Percentiles rank a stretch among this genome's conserved stretches.
Evolutionary conservation across 1,140 invertebrate species (phyloP).

Genomic region (Habropoda laboriosa): DNA sequence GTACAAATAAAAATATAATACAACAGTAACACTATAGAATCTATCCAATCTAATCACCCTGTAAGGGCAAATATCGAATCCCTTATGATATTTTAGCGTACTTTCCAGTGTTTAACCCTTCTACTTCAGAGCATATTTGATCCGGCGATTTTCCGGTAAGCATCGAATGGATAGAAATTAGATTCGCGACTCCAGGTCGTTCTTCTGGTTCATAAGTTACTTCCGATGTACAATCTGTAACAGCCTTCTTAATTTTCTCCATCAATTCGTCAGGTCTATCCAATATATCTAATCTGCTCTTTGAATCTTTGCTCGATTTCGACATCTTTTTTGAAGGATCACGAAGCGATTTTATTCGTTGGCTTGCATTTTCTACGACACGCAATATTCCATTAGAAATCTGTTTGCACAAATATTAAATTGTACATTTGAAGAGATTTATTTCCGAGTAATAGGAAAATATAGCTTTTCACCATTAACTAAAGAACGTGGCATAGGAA

Average conservation of each 20-base stretch:
- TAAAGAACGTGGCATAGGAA: slow-evolving; percentile 88
- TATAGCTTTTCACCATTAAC: slow-evolving; percentile 82
- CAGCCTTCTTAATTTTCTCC: slow-evolving; percentile 93
- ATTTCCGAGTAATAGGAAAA: not conserved
- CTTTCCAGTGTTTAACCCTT: slow-evolving; percentile 88
- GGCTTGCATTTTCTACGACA: slow-evolving; percentile 81
- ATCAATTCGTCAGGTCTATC: slow-evolving; percentile 90
- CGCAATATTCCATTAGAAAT: not conserved
- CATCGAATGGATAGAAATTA: slow-evolving; percentile 92
- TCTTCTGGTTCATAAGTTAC: slow-evolving; percentile 90
- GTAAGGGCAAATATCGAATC: no score
- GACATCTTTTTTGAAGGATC: slow-evolving; percentile 98
- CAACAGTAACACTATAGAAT: no score
- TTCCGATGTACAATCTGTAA: slow-evolving; percentile 94
- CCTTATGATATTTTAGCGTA: slow-evolving; percentile 74
- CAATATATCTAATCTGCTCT: slow-evolving; percentile 90
- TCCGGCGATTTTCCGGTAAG: slow-evolving; percentile 87
- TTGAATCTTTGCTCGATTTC: slow-evolving; percentile 93
- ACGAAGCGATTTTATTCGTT: slow-evolving; percentile 90
- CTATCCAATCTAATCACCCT: no score
- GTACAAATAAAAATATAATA: slow-evolving; percentile 31
- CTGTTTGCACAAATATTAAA: no score
- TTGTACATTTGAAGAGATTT: not conserved
- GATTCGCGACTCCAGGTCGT: slow-evolving; percentile 94
- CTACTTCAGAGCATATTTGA: slow-evolving; percentile 87